Evolutionary conservation across 2,888 invertebrate species (phyloP).

Genomic region (Lasius fuliginosus): DNA sequence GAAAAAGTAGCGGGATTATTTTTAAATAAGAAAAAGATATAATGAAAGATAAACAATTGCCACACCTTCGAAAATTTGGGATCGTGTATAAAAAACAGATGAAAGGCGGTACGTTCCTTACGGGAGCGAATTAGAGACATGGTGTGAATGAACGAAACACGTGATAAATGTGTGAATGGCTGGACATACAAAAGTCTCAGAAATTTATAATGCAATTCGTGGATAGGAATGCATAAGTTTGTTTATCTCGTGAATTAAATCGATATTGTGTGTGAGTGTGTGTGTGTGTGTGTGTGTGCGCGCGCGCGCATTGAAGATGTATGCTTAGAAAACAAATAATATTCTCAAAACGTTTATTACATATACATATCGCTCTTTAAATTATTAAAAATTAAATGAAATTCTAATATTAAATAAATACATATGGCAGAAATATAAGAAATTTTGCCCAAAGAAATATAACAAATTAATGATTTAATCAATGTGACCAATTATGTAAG

Average conservation of each 20-base stretch:
- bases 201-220: constrained; percentile 62
- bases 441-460: background rate
- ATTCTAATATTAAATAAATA: background rate
- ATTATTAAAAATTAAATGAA: background rate
- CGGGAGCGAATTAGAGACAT: constrained; percentile 71
- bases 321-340: constrained; percentile 8
- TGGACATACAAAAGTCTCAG: constrained; percentile 46
- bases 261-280: background rate
- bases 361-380: background rate
- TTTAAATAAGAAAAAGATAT: constrained; percentile 25
- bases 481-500: constrained; percentile 46
- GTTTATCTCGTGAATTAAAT: constrained; percentile 60
- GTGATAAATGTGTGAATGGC: constrained; percentile 71
- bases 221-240: constrained; percentile 36
- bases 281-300: too few relatives aligned
- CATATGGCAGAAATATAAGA: background rate
- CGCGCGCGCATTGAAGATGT: background rate
- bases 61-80: constrained; percentile 31
- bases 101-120: constrained; percentile 59
- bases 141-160: constrained; percentile 73
- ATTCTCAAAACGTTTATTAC: background rate
- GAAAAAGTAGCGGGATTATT: constrained; percentile 26
- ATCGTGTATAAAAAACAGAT: constrained; percentile 45
- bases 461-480: constrained; percentile 31
- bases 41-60: constrained; percentile 74